phyloP scores from a whole-genome alignment of 2,797 vertebrate species.

The Alauda arvensis region DNA sequence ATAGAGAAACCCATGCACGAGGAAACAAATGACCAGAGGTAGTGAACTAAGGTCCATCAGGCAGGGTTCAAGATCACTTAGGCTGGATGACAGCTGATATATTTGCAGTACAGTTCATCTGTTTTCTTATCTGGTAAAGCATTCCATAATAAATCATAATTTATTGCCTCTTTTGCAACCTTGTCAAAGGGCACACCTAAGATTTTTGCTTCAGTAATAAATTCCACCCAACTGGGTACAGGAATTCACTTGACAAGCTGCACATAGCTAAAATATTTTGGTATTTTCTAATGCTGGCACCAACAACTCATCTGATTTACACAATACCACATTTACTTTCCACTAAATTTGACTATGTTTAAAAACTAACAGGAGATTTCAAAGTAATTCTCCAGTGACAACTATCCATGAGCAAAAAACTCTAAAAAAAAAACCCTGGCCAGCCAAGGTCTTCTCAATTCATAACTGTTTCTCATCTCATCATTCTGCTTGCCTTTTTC shows the following conservation, averaged over 20 bases:
- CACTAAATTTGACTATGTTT: neutral
- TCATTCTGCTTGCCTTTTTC: neutral
- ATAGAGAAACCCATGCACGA: constrained; percentile 1
- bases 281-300: neutral
- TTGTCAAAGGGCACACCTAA: constrained; percentile 39
- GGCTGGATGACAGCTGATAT: neutral
- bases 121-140: constrained; percentile 49
- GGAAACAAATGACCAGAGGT: constrained; percentile 8
- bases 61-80: constrained; percentile 35
- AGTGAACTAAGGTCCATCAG: constrained; percentile 17
- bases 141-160: constrained; percentile 53
- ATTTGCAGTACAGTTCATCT: constrained; percentile 37
- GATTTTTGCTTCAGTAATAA: constrained; percentile 42
- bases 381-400: neutral
- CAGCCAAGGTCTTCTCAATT: neutral
- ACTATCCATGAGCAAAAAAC: neutral
- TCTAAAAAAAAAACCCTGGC: neutral
- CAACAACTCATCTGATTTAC: neutral
- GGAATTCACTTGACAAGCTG: constrained; percentile 17
- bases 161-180: constrained; percentile 52
- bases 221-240: neutral
- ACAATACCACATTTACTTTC: neutral
- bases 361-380: neutral
- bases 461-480: neutral
- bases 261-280: constrained; percentile 17